These are phyloP conservation scores for Tenodera sinensis DNA, from an alignment of 2,888 invertebrate species.

Conservation along the genomic window DNA sequence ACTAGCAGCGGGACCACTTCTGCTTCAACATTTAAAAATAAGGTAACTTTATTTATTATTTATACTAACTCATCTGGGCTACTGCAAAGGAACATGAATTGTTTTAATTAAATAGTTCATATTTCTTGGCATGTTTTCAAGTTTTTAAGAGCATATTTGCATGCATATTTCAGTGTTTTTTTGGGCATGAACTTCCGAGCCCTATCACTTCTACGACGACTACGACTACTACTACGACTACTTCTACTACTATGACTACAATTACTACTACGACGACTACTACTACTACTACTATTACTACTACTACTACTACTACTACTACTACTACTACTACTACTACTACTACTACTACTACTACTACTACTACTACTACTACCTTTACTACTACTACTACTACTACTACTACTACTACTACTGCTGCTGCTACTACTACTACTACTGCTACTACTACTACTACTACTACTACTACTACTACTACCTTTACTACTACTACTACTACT, in stretches of 20 bases:
- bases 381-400: background rate
- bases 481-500: background rate
- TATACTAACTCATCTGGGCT: no score
- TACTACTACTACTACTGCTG: no score
- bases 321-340: constrained; percentile 17
- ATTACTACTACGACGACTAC: constrained; percentile 21
- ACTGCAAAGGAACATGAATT: no score
- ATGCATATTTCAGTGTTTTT: no score
- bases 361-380: background rate
- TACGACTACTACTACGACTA: background rate
- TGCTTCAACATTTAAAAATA: no score
- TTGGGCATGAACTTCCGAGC: no score
- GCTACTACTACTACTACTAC: background rate
- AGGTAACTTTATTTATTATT: no score
- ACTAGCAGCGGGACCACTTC: no score
- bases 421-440: background rate
- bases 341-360: no score
- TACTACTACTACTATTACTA: background rate
- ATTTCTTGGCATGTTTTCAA: no score
- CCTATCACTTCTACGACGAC: background rate
- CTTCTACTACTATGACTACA: background rate
- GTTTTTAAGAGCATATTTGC: no score
- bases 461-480: background rate
- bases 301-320: constrained; percentile 18
- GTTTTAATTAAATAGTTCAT: no score